phyloP scores from a whole-genome alignment of 2,888 invertebrate genomes.

The Tortricodes alternella region DNA sequence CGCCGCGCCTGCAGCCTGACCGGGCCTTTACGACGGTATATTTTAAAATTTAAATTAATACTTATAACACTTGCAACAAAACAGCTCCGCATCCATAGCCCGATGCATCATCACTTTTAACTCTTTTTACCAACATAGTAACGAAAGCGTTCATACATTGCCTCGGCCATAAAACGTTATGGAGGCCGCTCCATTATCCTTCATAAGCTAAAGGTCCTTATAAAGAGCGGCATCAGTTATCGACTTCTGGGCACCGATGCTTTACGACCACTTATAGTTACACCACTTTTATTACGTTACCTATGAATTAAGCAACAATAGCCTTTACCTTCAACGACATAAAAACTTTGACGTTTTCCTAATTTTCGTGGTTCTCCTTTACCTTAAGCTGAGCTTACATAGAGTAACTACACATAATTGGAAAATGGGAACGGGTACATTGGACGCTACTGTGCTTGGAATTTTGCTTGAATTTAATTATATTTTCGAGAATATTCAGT shows the following conservation, averaged over 20 bases:
- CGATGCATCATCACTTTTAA: neutral
- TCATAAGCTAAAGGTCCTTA: constrained; percentile 64
- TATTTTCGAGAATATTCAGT: no score
- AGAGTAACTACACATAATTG: constrained; percentile 38
- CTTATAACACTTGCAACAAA: neutral
- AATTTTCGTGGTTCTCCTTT: no score
- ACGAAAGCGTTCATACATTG: constrained; percentile 53
- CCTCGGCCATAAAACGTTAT: constrained; percentile 65
- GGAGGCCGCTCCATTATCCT: constrained; percentile 65
- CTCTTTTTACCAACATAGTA: constrained; percentile 61
- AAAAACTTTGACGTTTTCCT: no score
- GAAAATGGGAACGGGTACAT: constrained; percentile 34
- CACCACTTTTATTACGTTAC: no score
- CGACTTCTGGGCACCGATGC: constrained; percentile 54
- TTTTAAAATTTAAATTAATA: neutral
- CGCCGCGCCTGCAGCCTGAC: no score
- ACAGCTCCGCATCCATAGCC: neutral
- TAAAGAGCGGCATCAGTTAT: constrained; percentile 57
- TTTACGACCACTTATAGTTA: constrained; percentile 71
- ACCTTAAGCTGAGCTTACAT: constrained; percentile 42
- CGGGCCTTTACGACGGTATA: no score
- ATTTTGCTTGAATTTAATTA: constrained; percentile 19
- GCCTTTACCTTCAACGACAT: no score
- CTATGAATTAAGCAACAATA: no score
- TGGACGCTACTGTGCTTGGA: constrained; percentile 24